Evolutionary conservation across 2,113 vertebrate genomes (phyloP).

Genomic region (Conger conger): DNA sequence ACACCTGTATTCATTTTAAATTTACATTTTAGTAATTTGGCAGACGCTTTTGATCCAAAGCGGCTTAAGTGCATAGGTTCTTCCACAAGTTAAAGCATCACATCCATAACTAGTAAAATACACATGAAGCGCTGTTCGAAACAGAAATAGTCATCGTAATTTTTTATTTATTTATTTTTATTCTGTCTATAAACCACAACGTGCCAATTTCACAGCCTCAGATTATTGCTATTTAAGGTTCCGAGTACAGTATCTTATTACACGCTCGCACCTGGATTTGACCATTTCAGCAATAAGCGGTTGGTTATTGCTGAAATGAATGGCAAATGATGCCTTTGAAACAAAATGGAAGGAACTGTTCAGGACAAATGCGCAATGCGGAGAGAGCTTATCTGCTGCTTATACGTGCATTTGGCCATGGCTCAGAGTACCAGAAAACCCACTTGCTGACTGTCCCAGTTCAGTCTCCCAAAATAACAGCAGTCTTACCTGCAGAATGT

Average conservation of each 20-base stretch:
- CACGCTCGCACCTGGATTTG: neutral
- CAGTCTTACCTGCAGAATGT: neutral
- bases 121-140: no score
- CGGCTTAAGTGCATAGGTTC: no score
- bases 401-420: neutral
- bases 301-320: neutral
- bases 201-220: neutral
- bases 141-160: no score
- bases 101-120: no score
- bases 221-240: neutral
- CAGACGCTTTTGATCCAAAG: no score
- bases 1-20: no score
- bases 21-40: no score
- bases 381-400: neutral
- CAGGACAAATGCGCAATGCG: neutral
- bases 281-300: neutral
- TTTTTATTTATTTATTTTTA: no score
- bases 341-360: neutral
- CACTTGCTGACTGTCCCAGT: neutral
- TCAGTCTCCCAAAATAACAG: neutral
- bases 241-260: neutral
- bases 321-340: neutral
- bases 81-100: no score
- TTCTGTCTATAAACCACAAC: neutral
- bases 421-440: neutral